phyloP scores from a whole-genome alignment of 2,113 vertebrate species.

The Cranoglanis bouderius region DNA sequence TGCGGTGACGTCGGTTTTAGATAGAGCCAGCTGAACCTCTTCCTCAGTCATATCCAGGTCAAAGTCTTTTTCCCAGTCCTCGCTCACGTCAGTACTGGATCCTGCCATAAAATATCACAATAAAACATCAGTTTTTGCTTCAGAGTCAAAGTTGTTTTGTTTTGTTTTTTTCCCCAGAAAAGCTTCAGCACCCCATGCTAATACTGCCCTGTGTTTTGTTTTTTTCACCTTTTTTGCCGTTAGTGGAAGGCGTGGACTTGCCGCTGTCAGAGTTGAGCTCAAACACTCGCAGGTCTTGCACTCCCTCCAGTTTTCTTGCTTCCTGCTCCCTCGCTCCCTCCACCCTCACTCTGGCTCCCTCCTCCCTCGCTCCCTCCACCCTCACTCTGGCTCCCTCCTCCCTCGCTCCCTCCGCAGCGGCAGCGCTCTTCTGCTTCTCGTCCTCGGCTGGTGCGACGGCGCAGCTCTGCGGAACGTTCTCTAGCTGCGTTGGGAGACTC shows the following conservation, averaged over 20 bases:
- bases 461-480: conserved; percentile 57
- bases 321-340: conserved; percentile 48
- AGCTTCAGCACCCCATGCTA: too few species aligned
- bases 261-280: conserved; percentile 97
- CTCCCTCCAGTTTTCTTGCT: conserved; percentile 78
- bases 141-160: background rate
- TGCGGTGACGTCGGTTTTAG: conserved; percentile 84
- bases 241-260: conserved; percentile 97
- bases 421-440: background rate
- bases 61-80: conserved; percentile 99
- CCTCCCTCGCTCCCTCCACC: conserved; percentile 48
- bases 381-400: conserved; percentile 5
- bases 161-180: too few species aligned
- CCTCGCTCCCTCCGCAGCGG: conserved; percentile 56
- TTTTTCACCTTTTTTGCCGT: conserved; percentile 91
- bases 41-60: conserved; percentile 99
- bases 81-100: conserved; percentile 95
- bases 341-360: background rate
- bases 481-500: conserved; percentile 88
- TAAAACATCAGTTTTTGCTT: background rate
- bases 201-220: too few species aligned
- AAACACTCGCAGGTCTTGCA: conserved; percentile 89
- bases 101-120: conserved; percentile 70
- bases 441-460: background rate
- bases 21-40: conserved; percentile 91